Percentiles rank a stretch among this genome's conserved stretches.
Evolutionary conservation across 2,888 invertebrate genomes (phyloP).

Genomic region (Panorpa germanica): DNA sequence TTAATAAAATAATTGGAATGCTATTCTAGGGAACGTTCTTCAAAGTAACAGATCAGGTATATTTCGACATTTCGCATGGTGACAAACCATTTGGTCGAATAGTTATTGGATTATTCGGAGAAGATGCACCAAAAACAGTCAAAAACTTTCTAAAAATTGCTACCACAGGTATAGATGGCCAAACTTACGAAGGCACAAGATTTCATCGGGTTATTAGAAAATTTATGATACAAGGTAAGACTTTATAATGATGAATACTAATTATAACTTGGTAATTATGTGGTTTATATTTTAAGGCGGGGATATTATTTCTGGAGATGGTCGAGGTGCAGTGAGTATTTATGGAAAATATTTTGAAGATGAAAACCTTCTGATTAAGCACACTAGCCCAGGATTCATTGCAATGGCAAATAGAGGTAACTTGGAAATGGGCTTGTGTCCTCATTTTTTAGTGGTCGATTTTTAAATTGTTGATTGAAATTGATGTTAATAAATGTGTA

Average conservation of each 20-base stretch:
- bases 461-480: no score
- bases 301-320: conserved; percentile 65
- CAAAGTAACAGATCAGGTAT: conserved; percentile 63
- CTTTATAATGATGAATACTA: not conserved
- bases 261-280: not conserved
- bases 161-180: conserved; percentile 51
- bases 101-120: conserved; percentile 76
- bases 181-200: conserved; percentile 54
- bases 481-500: no score
- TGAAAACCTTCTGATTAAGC: conserved; percentile 67
- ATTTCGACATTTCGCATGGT: conserved; percentile 59
- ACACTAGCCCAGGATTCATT: conserved; percentile 65
- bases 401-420: conserved; percentile 81
- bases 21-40: conserved; percentile 33
- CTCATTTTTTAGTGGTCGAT: no score
- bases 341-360: conserved; percentile 74
- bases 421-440: no score
- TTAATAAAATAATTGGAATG: conserved; percentile 4
- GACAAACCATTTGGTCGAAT: conserved; percentile 55
- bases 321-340: conserved; percentile 68
- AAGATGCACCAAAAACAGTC: conserved; percentile 67
- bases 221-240: conserved; percentile 79
- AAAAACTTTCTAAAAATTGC: conserved; percentile 75
- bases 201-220: conserved; percentile 77
- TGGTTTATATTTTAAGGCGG: conserved; percentile 38